phyloP scores from a whole-genome alignment of 2,797 vertebrate species.

The Leuciscus waleckii region DNA sequence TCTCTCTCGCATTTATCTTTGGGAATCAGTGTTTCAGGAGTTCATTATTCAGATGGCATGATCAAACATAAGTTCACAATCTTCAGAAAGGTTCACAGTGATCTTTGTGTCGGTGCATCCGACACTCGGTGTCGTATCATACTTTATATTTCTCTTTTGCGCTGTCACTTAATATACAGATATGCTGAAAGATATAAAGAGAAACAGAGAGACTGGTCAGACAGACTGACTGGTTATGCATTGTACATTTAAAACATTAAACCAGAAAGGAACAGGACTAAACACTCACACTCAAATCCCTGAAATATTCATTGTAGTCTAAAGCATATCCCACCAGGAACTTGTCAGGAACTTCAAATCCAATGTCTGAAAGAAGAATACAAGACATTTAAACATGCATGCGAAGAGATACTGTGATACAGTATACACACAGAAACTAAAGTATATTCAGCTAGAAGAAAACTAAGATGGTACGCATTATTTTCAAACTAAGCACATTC shows the following conservation, averaged over 20 bases:
- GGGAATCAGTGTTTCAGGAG: conserved; percentile 1
- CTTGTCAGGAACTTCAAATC: conserved; percentile 86
- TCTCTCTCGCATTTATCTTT: not conserved
- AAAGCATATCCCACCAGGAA: conserved; percentile 86
- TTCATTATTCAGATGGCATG: conserved; percentile 26
- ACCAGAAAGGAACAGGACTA: not conserved
- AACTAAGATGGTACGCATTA: not conserved
- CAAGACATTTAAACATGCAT: conserved; percentile 31
- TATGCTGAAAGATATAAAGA: conserved; percentile 75
- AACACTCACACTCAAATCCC: conserved; percentile 84
- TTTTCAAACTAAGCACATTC: not conserved
- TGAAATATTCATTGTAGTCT: conserved; percentile 88
- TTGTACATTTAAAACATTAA: not conserved
- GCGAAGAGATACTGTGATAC: not conserved
- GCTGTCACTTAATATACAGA: conserved; percentile 84
- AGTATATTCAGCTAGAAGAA: not conserved
- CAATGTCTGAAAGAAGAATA: conserved; percentile 75
- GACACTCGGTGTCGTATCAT: conserved; percentile 64
- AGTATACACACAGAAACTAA: too few relatives aligned
- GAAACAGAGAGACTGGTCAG: not conserved
- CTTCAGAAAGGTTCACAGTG: conserved; percentile 73
- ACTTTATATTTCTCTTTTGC: conserved; percentile 86
- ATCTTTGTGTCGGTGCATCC: conserved; percentile 67
- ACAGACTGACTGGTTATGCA: not conserved
- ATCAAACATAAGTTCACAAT: conserved; percentile 53